These are phyloP conservation scores for Hypocryptadius cinnamomeus DNA, from an alignment of 2,113 vertebrate genomes.

Conservation along the genomic window DNA sequence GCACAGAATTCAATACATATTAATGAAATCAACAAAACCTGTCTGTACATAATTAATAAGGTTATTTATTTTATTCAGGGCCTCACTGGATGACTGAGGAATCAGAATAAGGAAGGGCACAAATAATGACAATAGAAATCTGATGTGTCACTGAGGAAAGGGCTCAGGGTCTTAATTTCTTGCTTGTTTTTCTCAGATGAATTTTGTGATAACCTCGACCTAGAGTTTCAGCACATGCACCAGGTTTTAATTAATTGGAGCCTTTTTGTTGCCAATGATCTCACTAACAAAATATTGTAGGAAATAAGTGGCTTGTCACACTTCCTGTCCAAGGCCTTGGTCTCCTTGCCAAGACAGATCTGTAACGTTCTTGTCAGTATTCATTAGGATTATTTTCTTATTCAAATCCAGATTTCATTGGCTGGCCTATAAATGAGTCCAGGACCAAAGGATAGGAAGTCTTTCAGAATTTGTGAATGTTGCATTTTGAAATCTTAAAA, in stretches of 20 bases:
- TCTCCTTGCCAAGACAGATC: background rate
- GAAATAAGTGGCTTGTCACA: background rate
- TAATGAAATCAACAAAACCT: background rate
- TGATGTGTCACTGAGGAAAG: background rate
- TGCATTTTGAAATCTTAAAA: background rate
- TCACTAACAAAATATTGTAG: background rate
- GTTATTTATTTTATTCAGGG: background rate
- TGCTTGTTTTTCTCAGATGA: background rate
- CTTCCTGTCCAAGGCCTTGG: background rate
- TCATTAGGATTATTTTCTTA: background rate
- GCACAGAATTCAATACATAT: background rate
- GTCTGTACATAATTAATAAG: background rate
- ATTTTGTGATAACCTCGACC: background rate
- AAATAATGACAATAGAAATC: background rate
- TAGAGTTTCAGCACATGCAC: background rate
- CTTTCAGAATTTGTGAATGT: background rate
- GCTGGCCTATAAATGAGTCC: background rate
- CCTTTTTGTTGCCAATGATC: background rate
- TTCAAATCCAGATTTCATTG: background rate
- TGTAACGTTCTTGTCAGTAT: background rate
- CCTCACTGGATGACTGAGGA: background rate
- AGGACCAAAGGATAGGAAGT: background rate
- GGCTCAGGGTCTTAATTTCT: background rate
- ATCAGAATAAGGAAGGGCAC: background rate
- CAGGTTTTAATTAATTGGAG: background rate